phyloP scores from a whole-genome alignment of 2,888 invertebrate species.

The Phortica magna region DNA sequence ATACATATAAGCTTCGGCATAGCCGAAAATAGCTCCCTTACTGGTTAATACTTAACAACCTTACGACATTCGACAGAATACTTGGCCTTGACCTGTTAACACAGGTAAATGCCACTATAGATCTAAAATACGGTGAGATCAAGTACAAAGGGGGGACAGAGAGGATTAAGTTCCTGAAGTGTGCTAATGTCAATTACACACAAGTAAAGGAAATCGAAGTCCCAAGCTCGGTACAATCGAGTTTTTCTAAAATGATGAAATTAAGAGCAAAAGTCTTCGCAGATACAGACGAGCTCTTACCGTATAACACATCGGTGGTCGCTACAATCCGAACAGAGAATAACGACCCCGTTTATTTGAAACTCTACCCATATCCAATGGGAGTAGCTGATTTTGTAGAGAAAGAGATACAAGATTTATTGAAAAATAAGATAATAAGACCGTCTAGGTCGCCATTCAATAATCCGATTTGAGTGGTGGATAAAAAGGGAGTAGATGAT shows the following conservation, averaged over 20 bases:
- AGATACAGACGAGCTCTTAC: neutral
- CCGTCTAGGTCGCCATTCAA: neutral
- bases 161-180: conserved; percentile 26
- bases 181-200: neutral
- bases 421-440: neutral
- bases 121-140: conserved; percentile 36
- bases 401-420: conserved; percentile 31
- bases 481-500: conserved; percentile 64
- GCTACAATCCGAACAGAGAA: conserved; percentile 41
- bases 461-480: conserved; percentile 16
- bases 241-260: neutral
- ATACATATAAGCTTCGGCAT: no score
- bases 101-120: conserved; percentile 36
- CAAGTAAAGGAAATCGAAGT: neutral
- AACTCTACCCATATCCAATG: conserved; percentile 33
- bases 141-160: conserved; percentile 36
- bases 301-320: no score
- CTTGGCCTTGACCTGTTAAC: conserved; percentile 45
- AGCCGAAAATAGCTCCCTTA: no score
- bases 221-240: neutral
- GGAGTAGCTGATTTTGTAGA: conserved; percentile 38
- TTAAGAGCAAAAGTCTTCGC: conserved; percentile 31
- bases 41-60: conserved; percentile 20
- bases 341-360: conserved; percentile 43
- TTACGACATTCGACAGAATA: conserved; percentile 39